phyloP scores from a whole-genome alignment of 2,113 vertebrate genomes.

The Laticauda laticaudata region DNA sequence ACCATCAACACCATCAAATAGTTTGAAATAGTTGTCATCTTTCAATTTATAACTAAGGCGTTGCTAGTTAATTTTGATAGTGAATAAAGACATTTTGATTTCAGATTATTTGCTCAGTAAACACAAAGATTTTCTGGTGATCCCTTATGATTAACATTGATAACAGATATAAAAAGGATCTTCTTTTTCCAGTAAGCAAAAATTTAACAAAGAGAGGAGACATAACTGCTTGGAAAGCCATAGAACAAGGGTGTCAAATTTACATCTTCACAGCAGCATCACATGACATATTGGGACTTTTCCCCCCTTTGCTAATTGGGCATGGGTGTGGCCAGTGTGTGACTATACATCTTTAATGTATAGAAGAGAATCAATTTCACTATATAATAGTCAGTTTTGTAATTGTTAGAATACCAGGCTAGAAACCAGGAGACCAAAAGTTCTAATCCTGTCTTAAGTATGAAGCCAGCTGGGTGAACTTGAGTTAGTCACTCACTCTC shows the following conservation, averaged over 20 bases:
- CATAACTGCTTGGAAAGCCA: background rate
- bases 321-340: too few relatives aligned
- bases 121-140: background rate
- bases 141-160: background rate
- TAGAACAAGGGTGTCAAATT: background rate
- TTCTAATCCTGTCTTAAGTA: background rate
- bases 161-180: background rate
- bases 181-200: background rate
- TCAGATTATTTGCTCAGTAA: background rate
- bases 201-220: background rate
- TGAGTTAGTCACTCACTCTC: background rate
- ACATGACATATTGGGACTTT: too few relatives aligned
- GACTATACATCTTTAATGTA: background rate
- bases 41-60: background rate
- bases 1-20: background rate
- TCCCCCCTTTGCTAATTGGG: too few relatives aligned
- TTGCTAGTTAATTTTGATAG: background rate
- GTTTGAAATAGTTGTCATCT: background rate
- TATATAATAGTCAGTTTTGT: background rate
- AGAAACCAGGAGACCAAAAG: background rate
- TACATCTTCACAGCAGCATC: too few relatives aligned
- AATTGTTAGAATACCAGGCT: background rate
- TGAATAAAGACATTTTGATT: background rate
- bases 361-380: background rate
- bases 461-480: background rate